Evolutionary conservation across 1,140 invertebrate genomes (phyloP).

Genomic region (Temnothorax nylanderi): DNA sequence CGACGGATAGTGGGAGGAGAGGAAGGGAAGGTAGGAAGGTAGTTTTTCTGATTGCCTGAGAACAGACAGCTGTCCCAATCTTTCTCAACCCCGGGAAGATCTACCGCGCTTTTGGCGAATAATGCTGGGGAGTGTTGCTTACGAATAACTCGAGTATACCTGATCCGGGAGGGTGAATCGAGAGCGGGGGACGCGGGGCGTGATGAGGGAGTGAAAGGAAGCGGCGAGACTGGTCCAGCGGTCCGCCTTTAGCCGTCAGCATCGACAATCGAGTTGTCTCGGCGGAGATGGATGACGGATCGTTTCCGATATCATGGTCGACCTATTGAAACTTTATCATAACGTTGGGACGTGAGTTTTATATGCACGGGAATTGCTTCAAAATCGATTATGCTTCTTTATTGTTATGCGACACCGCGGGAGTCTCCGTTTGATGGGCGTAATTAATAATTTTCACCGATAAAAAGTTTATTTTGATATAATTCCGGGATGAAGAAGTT

Average conservation of each 20-base stretch:
- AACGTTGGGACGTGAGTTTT: not conserved
- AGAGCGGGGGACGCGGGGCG: not conserved
- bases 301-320: slow-evolving; percentile 22
- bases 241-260: slow-evolving; percentile 56
- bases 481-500: not conserved
- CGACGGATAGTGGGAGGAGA: slow-evolving; percentile 26
- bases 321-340: slow-evolving; percentile 39
- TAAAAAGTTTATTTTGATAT: slow-evolving; percentile 4
- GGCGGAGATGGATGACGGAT: slow-evolving; percentile 20
- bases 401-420: not conserved
- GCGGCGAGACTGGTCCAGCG: slow-evolving; percentile 41
- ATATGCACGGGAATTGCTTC: not conserved
- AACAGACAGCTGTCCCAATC: slow-evolving; percentile 81
- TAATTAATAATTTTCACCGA: slow-evolving; percentile 7
- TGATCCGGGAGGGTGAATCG: slow-evolving; percentile 59
- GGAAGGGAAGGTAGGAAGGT: slow-evolving; percentile 42
- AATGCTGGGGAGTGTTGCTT: slow-evolving; percentile 66
- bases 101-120: slow-evolving; percentile 62
- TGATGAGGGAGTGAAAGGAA: slow-evolving; percentile 37
- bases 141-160: slow-evolving; percentile 73
- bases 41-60: slow-evolving; percentile 81
- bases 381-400: not conserved
- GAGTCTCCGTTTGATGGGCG: not conserved
- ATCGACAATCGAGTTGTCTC: slow-evolving; percentile 73
- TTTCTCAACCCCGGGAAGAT: slow-evolving; percentile 60